phyloP scores from a whole-genome alignment of 2,888 invertebrate genomes.

The Salpingus planirostris region DNA sequence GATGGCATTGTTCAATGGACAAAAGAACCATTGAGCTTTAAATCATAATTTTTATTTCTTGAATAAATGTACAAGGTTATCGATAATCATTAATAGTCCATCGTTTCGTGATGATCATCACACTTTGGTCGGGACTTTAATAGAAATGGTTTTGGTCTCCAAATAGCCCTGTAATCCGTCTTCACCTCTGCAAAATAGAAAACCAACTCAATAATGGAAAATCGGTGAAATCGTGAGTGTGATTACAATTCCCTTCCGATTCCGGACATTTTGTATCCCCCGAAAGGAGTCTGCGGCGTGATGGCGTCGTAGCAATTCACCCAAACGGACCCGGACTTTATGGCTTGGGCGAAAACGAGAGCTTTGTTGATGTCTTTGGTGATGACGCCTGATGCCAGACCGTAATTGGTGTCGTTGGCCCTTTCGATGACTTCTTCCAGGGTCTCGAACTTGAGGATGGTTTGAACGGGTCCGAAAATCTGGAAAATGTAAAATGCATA shows the following conservation, averaged over 20 bases:
- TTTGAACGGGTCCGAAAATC: slow-evolving; percentile 89
- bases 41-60: no score
- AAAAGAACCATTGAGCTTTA: no score
- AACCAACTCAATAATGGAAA: not conserved
- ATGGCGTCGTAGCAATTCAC: slow-evolving; percentile 67
- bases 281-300: slow-evolving; percentile 73
- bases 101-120: no score
- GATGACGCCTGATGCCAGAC: slow-evolving; percentile 74
- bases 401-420: slow-evolving; percentile 72
- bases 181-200: slow-evolving; percentile 51
- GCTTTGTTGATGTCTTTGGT: slow-evolving; percentile 74
- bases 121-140: slow-evolving; percentile 39
- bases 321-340: slow-evolving; percentile 79
- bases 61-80: no score
- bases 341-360: slow-evolving; percentile 60
- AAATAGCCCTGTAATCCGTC: slow-evolving; percentile 70
- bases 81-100: no score
- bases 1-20: no score
- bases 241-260: slow-evolving; percentile 70
- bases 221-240: slow-evolving; percentile 5
- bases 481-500: no score
- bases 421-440: slow-evolving; percentile 73
- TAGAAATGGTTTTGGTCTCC: slow-evolving; percentile 68
- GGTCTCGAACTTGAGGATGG: slow-evolving; percentile 71
- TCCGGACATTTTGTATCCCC: slow-evolving; percentile 82